A percentile compares a stretch with the other conserved stretches of the same genome.
phyloP scores from a whole-genome alignment of 2,113 vertebrate species.

The Natator depressus region DNA sequence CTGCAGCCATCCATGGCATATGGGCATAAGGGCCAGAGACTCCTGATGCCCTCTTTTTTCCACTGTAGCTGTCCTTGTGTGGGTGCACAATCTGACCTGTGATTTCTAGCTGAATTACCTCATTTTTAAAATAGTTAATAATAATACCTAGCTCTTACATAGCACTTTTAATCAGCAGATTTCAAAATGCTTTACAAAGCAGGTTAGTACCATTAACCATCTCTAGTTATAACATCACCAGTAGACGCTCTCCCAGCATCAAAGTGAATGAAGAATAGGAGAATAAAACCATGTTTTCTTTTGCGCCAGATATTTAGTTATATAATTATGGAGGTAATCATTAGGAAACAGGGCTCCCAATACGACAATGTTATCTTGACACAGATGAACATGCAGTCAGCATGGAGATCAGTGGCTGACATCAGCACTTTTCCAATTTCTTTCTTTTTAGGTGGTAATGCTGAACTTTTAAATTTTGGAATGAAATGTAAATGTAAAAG shows the following conservation, averaged over 20 bases:
- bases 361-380: background rate
- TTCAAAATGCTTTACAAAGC: background rate
- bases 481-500: background rate
- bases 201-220: background rate
- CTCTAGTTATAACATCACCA: background rate
- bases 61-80: background rate
- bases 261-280: background rate
- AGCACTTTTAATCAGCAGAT: background rate
- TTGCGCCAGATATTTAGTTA: background rate
- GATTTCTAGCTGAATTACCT: background rate
- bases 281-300: background rate
- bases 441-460: background rate
- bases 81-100: background rate
- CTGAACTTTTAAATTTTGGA: background rate
- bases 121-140: background rate
- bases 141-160: background rate
- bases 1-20: background rate
- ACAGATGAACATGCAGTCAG: background rate
- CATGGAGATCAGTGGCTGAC: background rate
- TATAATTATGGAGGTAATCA: background rate
- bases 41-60: constrained; percentile 23
- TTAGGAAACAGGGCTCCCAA: background rate
- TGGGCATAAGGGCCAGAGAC: background rate
- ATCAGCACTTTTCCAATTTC: background rate
- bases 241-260: background rate